Base-by-base conservation (phyloP, 1,140 invertebrate genomes). In the Drosophila nasuta region DNA sequence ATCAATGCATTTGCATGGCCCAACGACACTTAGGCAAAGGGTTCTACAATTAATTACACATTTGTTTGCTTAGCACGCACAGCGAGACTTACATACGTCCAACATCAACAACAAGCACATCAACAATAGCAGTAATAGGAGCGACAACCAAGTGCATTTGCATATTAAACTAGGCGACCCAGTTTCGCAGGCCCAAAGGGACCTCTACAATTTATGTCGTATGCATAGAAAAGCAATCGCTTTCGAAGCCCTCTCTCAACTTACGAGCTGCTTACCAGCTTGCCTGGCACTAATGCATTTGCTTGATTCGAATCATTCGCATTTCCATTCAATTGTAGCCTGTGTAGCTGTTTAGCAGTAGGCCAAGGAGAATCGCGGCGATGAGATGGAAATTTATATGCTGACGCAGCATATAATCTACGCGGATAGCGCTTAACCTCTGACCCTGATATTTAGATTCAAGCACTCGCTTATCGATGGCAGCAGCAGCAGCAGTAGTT, bases 381-480 rank as follows among this genome's bases (percentile, higher is more conserved):
- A 81, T 74, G 43, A 25, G 60, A 83, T 73, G 33, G 52, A 65
- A 81, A 81, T 85, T 85, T 80, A 80, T 81, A 65, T 65, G 81
- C 78, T 81, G 82, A 81, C 81, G 69, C 81, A 81, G 68, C 77
- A 72, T 76, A 82, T 80, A 82, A 82, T 79, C 75, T 54, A 52
- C 33, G 35, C 49, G 43, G 35, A 54, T 67, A 73, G 69, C 66
- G 79, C 69, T 79, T 71, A 80, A 80, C 71, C 77, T 80, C 64
- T 75, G 77, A 62, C 77, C 41, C 45, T 75, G 78, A 70, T 78
- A 80, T 80, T 80, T 81, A 80, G 80, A 81, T 80, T 80, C 65
- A 15, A 41, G 46, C 60, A 17, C 60, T 52, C 51, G 33, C 60
- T 52, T 63, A 66, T 72, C 68, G 64, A 73, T 59, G 65, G 41